phyloP scores from a whole-genome alignment of 2,888 invertebrate genomes.

The Sinodicranocentrus sp. region DNA sequence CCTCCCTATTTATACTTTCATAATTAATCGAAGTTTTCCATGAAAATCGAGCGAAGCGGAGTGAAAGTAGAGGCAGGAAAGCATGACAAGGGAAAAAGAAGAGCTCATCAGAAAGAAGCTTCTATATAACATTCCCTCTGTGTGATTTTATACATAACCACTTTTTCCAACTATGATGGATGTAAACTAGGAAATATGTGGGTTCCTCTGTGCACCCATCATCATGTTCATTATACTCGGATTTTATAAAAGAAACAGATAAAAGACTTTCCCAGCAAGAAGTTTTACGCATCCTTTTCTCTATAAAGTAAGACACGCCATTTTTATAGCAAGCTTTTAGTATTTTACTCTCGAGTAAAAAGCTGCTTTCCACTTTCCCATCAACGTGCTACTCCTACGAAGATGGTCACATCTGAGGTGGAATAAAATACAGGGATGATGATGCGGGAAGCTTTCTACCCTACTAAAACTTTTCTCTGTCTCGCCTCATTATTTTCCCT shows the following conservation, averaged over 20 bases:
- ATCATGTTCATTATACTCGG: too few species aligned
- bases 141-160: not conserved
- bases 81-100: slow-evolving; percentile 10
- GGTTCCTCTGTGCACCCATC: too few species aligned
- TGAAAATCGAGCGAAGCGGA: slow-evolving; percentile 10
- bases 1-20: not conserved
- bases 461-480: slow-evolving; percentile 52
- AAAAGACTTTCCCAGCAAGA: too few species aligned
- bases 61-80: slow-evolving; percentile 10
- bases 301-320: too few species aligned
- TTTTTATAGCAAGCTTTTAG: too few species aligned
- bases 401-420: slow-evolving; percentile 43
- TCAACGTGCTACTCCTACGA: slow-evolving; percentile 17
- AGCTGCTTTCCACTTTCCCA: too few species aligned
- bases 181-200: too few species aligned
- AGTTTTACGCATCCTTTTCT: too few species aligned
- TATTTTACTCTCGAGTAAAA: too few species aligned
- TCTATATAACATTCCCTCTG: slow-evolving; percentile 23
- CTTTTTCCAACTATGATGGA: too few species aligned
- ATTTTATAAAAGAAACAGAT: too few species aligned
- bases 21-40: slow-evolving; percentile 45
- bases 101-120: slow-evolving; percentile 32
- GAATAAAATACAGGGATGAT: slow-evolving; percentile 53
- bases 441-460: slow-evolving; percentile 50
- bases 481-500: slow-evolving; percentile 71